Conservation (phyloP, 1,140 invertebrate genomes). For the Drosophila micromelanica region DNA sequence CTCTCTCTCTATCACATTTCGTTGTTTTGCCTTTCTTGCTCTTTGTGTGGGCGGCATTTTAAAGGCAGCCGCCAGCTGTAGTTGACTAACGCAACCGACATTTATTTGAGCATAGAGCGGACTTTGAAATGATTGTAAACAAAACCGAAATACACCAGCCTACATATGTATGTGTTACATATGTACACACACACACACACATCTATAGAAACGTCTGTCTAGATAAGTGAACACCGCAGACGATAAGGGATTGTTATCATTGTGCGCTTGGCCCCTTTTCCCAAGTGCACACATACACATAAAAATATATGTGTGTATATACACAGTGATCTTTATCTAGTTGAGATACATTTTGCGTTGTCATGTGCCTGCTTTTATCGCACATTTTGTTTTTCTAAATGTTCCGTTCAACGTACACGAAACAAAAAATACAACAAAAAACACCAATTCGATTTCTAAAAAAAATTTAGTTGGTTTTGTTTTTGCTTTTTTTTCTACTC, state of each 20-base stretch:
- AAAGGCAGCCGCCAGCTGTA: slow-evolving; percentile 31
- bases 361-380: slow-evolving; percentile 76
- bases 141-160: slow-evolving; percentile 43
- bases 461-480: slow-evolving; percentile 27
- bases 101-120: slow-evolving; percentile 35
- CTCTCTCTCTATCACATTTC: no score
- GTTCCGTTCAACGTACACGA: slow-evolving; percentile 22
- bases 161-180: no score
- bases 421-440: slow-evolving; percentile 23
- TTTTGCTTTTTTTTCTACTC: slow-evolving; percentile 29
- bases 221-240: slow-evolving; percentile 1
- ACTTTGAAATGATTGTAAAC: slow-evolving; percentile 74
- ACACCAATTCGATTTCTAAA: slow-evolving; percentile 72
- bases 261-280: slow-evolving; percentile 43
- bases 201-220: slow-evolving; percentile 3
- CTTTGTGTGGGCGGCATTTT: slow-evolving; percentile 44
- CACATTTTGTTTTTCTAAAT: slow-evolving; percentile 57
- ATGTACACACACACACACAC: slow-evolving; percentile 24
- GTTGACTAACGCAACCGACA: slow-evolving; percentile 12
- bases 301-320: neutral
- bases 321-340: slow-evolving; percentile 6
- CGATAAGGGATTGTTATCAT: slow-evolving; percentile 59
- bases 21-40: neutral
- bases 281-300: slow-evolving; percentile 8
- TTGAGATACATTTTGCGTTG: slow-evolving; percentile 50